A percentile compares a stretch with the other conserved stretches of the same genome.
phyloP scores from a whole-genome alignment of 2,888 invertebrate species.

The Aporophyla lueneburgensis region DNA sequence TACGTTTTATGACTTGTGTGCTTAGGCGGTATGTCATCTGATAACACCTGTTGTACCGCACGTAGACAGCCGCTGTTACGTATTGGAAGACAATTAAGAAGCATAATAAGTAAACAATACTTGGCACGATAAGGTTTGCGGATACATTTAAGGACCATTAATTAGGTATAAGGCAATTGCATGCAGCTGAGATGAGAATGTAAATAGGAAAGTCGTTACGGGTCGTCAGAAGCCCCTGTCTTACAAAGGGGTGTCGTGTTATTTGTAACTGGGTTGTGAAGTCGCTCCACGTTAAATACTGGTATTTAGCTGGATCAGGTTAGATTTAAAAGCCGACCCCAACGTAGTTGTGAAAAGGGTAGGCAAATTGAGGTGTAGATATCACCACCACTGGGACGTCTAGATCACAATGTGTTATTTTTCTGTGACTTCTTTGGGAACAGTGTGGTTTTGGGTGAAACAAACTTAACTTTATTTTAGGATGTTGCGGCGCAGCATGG shows the following conservation, averaged over 20 bases:
- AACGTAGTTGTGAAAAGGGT: too few species aligned
- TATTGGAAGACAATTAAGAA: conserved; percentile 13
- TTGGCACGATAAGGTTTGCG: too few species aligned
- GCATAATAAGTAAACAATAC: neutral
- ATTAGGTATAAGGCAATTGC: too few species aligned
- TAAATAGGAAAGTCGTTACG: too few species aligned
- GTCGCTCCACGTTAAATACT: too few species aligned
- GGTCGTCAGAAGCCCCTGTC: too few species aligned
- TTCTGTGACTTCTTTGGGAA: neutral
- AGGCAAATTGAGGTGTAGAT: neutral
- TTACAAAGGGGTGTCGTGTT: too few species aligned
- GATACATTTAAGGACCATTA: too few species aligned
- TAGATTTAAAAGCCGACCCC: too few species aligned
- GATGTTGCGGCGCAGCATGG: neutral
- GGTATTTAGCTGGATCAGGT: too few species aligned
- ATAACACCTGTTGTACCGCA: conserved; percentile 61
- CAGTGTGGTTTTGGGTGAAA: neutral
- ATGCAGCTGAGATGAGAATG: too few species aligned
- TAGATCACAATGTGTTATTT: neutral
- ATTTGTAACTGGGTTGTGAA: too few species aligned
- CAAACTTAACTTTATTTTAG: neutral
- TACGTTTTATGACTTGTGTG: conserved; percentile 67
- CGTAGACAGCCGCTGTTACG: conserved; percentile 34
- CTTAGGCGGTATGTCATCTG: conserved; percentile 59
- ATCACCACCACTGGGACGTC: neutral